Conservation (phyloP, 2,888 invertebrate genomes). For the Pharmacophagus antenor region DNA sequence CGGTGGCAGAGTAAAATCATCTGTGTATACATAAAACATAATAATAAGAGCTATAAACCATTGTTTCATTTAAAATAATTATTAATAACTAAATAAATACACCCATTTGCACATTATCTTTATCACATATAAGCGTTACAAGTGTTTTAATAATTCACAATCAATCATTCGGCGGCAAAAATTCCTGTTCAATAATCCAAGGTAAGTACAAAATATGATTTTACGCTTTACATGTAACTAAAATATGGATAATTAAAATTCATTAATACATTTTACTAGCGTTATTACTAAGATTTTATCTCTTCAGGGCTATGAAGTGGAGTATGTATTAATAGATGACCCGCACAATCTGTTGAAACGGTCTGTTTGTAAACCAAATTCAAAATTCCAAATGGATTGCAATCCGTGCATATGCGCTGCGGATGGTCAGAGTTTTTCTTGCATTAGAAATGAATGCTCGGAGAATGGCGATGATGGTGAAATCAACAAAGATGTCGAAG, state of each 20-base stretch:
- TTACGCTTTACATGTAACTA: neutral
- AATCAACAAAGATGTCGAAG: slow-evolving; percentile 63
- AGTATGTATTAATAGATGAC: slow-evolving; percentile 24
- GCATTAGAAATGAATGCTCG: slow-evolving; percentile 74
- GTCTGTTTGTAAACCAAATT: slow-evolving; percentile 67
- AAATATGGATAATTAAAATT: neutral
- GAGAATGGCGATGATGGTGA: slow-evolving; percentile 43
- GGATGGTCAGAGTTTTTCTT: slow-evolving; percentile 72
- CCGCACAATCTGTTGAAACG: slow-evolving; percentile 44
- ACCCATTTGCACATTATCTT: neutral
- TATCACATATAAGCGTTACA: neutral
- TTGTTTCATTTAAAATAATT: neutral
- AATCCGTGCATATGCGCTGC: slow-evolving; percentile 77
- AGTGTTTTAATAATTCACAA: slow-evolving; percentile 23
- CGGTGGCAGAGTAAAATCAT: slow-evolving; percentile 6
- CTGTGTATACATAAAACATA: neutral
- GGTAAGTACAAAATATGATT: slow-evolving; percentile 13
- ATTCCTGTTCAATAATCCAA: slow-evolving; percentile 5
- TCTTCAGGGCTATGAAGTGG: slow-evolving; percentile 14
- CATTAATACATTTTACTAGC: neutral
- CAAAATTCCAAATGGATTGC: slow-evolving; percentile 74
- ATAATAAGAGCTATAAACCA: neutral
- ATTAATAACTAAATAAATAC: neutral
- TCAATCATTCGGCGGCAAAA: slow-evolving; percentile 17
- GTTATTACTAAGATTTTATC: neutral